phyloP scores from a whole-genome alignment of 2,797 vertebrate genomes.

The Smutsia temminckii region DNA sequence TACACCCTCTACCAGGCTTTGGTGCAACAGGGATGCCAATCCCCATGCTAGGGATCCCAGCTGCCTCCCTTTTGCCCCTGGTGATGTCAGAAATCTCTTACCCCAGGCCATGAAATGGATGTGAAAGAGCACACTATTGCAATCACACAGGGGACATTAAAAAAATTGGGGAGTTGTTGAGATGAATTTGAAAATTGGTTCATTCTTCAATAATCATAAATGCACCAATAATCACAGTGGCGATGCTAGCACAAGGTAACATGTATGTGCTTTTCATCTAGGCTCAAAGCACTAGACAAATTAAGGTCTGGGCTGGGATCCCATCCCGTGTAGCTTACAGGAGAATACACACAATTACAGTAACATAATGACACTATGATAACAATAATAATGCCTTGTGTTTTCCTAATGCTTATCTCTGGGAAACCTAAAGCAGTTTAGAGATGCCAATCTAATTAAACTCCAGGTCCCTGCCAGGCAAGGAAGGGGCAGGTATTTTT shows the following conservation, averaged over 20 bases:
- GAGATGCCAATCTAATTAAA: slow-evolving; percentile 73
- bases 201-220: slow-evolving; percentile 50
- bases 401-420: slow-evolving; percentile 75
- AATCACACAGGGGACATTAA: slow-evolving; percentile 9
- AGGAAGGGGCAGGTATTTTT: slow-evolving; percentile 64
- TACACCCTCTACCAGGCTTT: background rate
- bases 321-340: slow-evolving; percentile 64
- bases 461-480: slow-evolving; percentile 47
- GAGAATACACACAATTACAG: slow-evolving; percentile 76
- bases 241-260: slow-evolving; percentile 18
- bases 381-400: slow-evolving; percentile 77
- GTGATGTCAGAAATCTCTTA: background rate
- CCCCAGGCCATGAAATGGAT: background rate
- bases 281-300: slow-evolving; percentile 65
- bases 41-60: background rate
- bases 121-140: background rate
- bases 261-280: slow-evolving; percentile 59
- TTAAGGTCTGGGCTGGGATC: slow-evolving; percentile 59
- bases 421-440: slow-evolving; percentile 65
- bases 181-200: slow-evolving; percentile 53
- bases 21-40: background rate
- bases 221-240: slow-evolving; percentile 20
- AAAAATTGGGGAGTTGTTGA: background rate
- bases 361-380: slow-evolving; percentile 67
- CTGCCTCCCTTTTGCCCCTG: background rate